phyloP scores from a whole-genome alignment of 2,113 vertebrate species.

The Setophaga kirtlandii region DNA sequence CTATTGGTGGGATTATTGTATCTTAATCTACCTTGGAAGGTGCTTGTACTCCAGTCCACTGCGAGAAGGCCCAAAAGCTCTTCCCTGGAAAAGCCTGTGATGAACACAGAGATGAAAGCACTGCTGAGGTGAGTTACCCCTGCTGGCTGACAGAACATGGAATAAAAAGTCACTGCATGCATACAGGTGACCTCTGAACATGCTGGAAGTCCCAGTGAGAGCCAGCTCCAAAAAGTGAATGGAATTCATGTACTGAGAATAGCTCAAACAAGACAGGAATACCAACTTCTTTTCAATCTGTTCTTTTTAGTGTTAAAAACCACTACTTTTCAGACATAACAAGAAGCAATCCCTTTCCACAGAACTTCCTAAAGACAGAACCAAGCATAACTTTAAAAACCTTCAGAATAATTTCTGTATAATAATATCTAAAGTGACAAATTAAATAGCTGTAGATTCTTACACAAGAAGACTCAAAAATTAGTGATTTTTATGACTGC shows the following conservation, averaged over 20 bases:
- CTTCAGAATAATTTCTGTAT: background rate
- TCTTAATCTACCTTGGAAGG: background rate
- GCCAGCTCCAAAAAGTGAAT: background rate
- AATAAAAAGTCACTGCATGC: background rate
- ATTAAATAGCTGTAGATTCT: background rate
- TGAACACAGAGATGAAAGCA: background rate
- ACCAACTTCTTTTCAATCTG: background rate
- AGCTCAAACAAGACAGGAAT: background rate
- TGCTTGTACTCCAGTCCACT: background rate
- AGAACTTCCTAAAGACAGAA: background rate
- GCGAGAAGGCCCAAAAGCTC: background rate
- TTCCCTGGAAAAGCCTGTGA: accelerated
- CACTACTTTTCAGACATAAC: background rate
- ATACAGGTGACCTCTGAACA: background rate
- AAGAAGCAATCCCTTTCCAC: background rate
- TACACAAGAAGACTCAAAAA: background rate
- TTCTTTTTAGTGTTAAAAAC: background rate
- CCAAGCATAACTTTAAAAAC: background rate
- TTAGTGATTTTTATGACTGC: background rate
- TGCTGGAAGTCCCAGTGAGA: background rate
- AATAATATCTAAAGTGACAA: background rate
- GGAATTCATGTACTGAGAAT: background rate
- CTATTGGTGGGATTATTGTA: background rate
- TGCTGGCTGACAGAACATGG: background rate
- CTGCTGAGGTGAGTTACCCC: too few species aligned